These are phyloP conservation scores for Nannobrachium achirus DNA, from an alignment of 2,113 vertebrate species.

Conservation along the genomic window DNA sequence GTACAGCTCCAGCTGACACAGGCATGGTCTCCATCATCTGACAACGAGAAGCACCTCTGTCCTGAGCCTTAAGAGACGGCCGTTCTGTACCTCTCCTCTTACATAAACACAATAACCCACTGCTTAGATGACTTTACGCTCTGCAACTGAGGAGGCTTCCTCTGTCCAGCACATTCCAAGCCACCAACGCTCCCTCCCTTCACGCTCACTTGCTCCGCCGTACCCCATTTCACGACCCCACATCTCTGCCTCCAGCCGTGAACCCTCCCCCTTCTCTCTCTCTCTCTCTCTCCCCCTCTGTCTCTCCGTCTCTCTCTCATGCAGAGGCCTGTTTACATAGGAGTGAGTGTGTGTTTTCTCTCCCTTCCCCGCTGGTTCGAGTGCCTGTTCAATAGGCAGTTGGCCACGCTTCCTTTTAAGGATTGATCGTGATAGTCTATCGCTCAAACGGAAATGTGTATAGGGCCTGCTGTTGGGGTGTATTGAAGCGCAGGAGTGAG, in stretches of 20 bases:
- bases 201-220: neutral
- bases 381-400: slow-evolving; percentile 69
- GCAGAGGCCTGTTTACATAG: slow-evolving; percentile 76
- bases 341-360: slow-evolving; percentile 69
- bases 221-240: slow-evolving; percentile 25
- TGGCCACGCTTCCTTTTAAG: slow-evolving; percentile 79
- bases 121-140: slow-evolving; percentile 21
- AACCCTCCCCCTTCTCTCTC: slow-evolving; percentile 47
- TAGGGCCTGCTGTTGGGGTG: slow-evolving; percentile 58
- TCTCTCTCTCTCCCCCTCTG: too few relatives aligned
- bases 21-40: slow-evolving; percentile 47
- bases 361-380: slow-evolving; percentile 61
- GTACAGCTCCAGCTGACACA: neutral
- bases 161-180: slow-evolving; percentile 30
- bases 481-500: slow-evolving; percentile 36
- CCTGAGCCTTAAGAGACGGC: slow-evolving; percentile 8
- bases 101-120: slow-evolving; percentile 45
- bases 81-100: slow-evolving; percentile 30
- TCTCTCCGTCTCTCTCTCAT: slow-evolving; percentile 6
- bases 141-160: slow-evolving; percentile 23
- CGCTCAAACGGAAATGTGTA: slow-evolving; percentile 57
- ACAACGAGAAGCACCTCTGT: slow-evolving; percentile 25
- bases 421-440: slow-evolving; percentile 64
- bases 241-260: slow-evolving; percentile 41
- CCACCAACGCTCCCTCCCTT: slow-evolving; percentile 23